A percentile compares a stretch with the other conserved stretches of the same genome.
These are phyloP conservation scores for Chauna torquata DNA, from an alignment of 2,113 vertebrate genomes.

Conservation along the genomic window DNA sequence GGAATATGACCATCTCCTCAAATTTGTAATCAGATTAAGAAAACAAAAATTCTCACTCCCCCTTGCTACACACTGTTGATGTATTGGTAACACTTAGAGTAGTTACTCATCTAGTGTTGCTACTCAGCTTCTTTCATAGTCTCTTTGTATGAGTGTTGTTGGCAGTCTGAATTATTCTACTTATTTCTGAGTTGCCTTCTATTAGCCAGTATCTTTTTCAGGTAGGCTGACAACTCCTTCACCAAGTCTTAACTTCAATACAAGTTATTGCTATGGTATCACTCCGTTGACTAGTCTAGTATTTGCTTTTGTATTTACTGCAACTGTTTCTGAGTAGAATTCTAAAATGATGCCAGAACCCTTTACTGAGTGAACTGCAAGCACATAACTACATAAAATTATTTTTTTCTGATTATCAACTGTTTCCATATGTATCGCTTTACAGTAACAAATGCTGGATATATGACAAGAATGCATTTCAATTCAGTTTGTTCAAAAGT, in stretches of 20 bases:
- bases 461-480: fast-evolving
- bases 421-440: fast-evolving
- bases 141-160: neutral
- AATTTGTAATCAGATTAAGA: neutral
- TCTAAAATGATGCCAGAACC: neutral
- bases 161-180: neutral
- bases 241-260: neutral
- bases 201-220: neutral
- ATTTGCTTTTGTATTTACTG: neutral
- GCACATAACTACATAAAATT: fast-evolving
- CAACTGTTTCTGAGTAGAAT: neutral
- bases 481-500: neutral
- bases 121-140: neutral
- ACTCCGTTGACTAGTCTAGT: neutral
- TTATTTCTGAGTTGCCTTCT: neutral
- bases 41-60: neutral
- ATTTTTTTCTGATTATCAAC: neutral
- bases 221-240: neutral
- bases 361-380: fast-evolving
- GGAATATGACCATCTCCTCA: neutral
- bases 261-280: neutral
- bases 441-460: fast-evolving
- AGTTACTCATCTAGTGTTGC: neutral
- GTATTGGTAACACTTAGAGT: fast-evolving
- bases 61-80: too few relatives aligned